Percentiles rank a stretch among this genome's conserved stretches.
phyloP scores from a whole-genome alignment of 92 coral and sea anemone species.

The Ricordea florida region DNA sequence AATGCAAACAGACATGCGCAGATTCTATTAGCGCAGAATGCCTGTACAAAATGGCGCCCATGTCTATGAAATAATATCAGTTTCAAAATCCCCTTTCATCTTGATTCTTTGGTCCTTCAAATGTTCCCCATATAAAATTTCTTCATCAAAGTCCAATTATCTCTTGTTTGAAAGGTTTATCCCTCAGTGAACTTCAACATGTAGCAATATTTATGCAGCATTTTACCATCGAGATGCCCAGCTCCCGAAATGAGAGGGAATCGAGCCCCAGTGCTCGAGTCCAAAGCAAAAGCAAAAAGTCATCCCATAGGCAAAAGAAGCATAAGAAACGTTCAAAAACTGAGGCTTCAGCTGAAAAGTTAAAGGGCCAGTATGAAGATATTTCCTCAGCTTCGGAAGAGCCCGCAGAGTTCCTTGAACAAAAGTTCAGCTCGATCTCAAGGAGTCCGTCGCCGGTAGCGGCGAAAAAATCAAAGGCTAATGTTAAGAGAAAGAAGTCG shows the following conservation, averaged over 20 bases:
- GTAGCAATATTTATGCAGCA: conserved; percentile 69
- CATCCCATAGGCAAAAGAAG: conserved; percentile 96
- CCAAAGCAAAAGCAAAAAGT: conserved; percentile 98
- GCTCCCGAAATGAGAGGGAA: conserved; percentile 88
- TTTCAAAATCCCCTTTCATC: conserved; percentile 92
- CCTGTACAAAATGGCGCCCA: conserved; percentile 94
- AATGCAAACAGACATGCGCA: conserved; percentile 78
- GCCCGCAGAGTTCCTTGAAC: conserved; percentile 70
- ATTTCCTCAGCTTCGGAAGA: conserved; percentile 97
- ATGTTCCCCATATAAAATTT: conserved; percentile 66
- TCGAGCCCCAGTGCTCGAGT: conserved; percentile 94
- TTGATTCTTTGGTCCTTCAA: conserved; percentile 60
- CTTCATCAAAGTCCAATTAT: conserved; percentile 54
- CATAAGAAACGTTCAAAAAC: conserved; percentile 86
- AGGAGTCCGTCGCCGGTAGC: conserved; percentile 86
- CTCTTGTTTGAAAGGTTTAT: conserved; percentile 63
- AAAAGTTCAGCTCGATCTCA: conserved; percentile 84
- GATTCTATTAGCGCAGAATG: conserved; percentile 9
- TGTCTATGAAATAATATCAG: conserved; percentile 41
- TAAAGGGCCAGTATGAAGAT: conserved; percentile 97
- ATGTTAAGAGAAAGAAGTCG: conserved; percentile 79
- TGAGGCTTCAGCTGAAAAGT: conserved; percentile 85
- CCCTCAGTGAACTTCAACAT: conserved; percentile 68
- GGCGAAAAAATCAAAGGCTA: conserved; percentile 78
- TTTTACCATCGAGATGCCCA: conserved; percentile 89